A percentile compares a stretch with the other conserved stretches of the same genome.
phyloP scores from a whole-genome alignment of 2,113 vertebrate genomes.

The Ptychochromis oligacanthus region DNA sequence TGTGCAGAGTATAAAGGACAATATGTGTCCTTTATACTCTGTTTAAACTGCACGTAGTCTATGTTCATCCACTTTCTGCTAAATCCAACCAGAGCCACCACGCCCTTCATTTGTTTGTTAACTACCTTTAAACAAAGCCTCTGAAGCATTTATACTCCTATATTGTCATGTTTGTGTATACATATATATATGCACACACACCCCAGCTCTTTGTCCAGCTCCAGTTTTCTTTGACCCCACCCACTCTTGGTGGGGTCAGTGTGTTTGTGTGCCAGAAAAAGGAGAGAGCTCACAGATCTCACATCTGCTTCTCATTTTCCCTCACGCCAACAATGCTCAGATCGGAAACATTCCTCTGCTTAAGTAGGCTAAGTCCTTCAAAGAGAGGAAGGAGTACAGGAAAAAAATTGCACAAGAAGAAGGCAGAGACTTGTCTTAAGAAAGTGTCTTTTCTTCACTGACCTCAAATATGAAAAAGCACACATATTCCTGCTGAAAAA shows the following conservation, averaged over 20 bases:
- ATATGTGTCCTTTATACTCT: slow-evolving; percentile 22
- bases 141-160: slow-evolving; percentile 44
- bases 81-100: slow-evolving; percentile 49
- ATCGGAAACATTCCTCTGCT: slow-evolving; percentile 73
- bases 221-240: slow-evolving; percentile 35
- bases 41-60: slow-evolving; percentile 27
- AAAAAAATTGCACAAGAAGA: slow-evolving; percentile 30
- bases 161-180: slow-evolving; percentile 18
- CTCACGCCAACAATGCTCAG: slow-evolving; percentile 59
- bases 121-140: slow-evolving; percentile 53
- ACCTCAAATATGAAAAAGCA: slow-evolving; percentile 27
- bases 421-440: slow-evolving; percentile 32
- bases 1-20: background rate
- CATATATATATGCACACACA: background rate
- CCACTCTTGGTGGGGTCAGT: slow-evolving; percentile 44
- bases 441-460: slow-evolving; percentile 47
- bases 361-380: slow-evolving; percentile 51
- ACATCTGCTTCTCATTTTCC: slow-evolving; percentile 79
- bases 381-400: slow-evolving; percentile 48
- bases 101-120: slow-evolving; percentile 57
- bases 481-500: slow-evolving; percentile 25
- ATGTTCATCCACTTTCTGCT: slow-evolving; percentile 57
- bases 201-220: slow-evolving; percentile 11
- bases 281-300: slow-evolving; percentile 48
- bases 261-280: slow-evolving; percentile 55